Evolutionary conservation across 2,113 vertebrate species (phyloP), one percentile per base, ranked within the genome.

Genomic region (Pterocles gutturalis): DNA sequence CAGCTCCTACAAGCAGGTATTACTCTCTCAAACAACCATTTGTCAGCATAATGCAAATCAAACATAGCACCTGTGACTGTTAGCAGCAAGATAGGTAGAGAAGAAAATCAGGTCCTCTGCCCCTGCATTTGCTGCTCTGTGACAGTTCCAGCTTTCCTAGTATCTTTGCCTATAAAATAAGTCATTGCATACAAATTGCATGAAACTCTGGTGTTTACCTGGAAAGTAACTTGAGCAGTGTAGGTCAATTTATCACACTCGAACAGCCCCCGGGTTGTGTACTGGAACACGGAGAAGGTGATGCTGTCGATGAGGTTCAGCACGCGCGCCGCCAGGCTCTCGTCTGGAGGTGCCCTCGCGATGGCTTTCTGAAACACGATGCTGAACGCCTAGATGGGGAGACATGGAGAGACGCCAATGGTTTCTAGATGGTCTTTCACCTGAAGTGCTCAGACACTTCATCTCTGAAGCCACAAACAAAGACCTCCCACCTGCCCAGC

Each of bases 241-340:
- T 99, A 99, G 67, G 98, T 99, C 95, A 99, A 97, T 86, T 99
- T 99, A 96, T 99, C 99, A 45, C 98, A 98, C 96, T 99, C 99
- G 26, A 99, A 99, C 75, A 99, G 98, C 33, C 99, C 99, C 4
- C 99, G 98, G 49, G 98, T 98, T 15, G 99, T 99, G 84, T 99
- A 99, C 97, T 99, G 99, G 98, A 99, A 99, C 61, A 99, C 98
- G 0, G 98, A 99, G 96, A 98, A 99, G 36, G 99, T 99, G 94
- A 99, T 99, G 98, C 98, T 99, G 97, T 99, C 99, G 1, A 98
- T 99, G 49, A 99, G 98, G 85, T 98, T 99, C 85, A 89, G 88
- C 87, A 99, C 98, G 1, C 99, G 97, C 66, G 92, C 98, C 10
- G 97, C 95, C 31, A 99, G 97, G 71, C n/a, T 97, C 87, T 99